These are phyloP conservation scores for human DNA, from an alignment of 2,113 vertebrate species.

Conservation along the genomic window DNA sequence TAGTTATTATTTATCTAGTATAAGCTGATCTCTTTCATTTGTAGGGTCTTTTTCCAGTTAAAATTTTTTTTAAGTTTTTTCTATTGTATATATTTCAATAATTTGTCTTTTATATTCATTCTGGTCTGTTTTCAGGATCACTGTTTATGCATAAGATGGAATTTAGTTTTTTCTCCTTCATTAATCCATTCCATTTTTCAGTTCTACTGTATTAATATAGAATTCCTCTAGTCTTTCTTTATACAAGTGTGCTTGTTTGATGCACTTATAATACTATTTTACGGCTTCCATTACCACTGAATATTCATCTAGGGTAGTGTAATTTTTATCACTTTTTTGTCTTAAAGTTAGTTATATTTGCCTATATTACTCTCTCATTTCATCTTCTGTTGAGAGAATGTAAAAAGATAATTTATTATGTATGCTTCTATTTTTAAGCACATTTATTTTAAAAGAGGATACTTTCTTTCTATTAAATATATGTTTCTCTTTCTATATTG, in stretches of 20 bases:
- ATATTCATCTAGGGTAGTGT: not conserved
- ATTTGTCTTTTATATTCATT: not conserved
- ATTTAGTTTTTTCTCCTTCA: not conserved
- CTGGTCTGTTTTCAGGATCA: not conserved
- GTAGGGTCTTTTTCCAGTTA: not conserved
- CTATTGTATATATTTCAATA: not conserved
- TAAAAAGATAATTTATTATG: not conserved
- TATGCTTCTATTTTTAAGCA: not conserved
- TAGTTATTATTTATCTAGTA: not conserved
- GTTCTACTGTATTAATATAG: not conserved
- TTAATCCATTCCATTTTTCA: not conserved
- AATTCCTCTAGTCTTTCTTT: not conserved
- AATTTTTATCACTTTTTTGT: not conserved
- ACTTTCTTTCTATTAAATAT: not conserved
- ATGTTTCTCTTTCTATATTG: not conserved
- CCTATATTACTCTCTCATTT: not conserved
- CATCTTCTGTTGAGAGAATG: not conserved
- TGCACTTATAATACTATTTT: not conserved
- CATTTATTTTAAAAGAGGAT: not conserved
- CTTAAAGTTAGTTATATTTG: not conserved
- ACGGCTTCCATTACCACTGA: not conserved
- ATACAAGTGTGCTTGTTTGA: not conserved
- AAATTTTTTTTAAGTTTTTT: not conserved
- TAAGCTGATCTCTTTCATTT: not conserved
- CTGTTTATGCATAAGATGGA: not conserved